A percentile compares a stretch with the other conserved stretches of the same genome.
These are phyloP conservation scores for Cephus rjabovi DNA, from an alignment of 2,888 invertebrate species.

Conservation along the genomic window DNA sequence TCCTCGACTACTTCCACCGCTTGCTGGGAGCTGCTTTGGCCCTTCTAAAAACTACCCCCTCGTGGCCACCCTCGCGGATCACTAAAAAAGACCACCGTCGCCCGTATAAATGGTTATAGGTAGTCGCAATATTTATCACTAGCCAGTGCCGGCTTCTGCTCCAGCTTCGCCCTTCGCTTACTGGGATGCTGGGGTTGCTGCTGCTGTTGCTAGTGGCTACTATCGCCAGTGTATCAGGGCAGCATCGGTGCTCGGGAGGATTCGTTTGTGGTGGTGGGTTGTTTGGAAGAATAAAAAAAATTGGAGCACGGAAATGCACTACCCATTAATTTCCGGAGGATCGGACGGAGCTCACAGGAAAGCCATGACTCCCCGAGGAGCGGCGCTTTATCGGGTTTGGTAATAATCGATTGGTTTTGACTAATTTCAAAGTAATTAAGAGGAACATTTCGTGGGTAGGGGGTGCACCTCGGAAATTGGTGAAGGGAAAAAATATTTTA, in stretches of 20 bases:
- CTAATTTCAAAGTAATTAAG: too few relatives aligned
- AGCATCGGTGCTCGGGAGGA: too few relatives aligned
- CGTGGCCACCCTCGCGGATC: neutral
- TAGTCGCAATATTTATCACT: slow-evolving; percentile 8
- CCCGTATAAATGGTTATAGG: slow-evolving; percentile 11
- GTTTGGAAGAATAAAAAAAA: neutral
- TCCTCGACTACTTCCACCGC: neutral
- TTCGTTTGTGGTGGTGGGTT: neutral
- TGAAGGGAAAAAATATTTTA: too few relatives aligned
- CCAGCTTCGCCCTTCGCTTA: too few relatives aligned
- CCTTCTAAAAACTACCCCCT: slow-evolving; percentile 8
- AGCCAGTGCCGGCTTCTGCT: neutral
- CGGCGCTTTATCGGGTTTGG: too few relatives aligned
- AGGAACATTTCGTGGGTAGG: too few relatives aligned
- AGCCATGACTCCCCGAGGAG: too few relatives aligned
- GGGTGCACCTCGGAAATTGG: too few relatives aligned
- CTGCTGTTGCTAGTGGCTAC: too few relatives aligned
- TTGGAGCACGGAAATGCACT: slow-evolving; percentile 10
- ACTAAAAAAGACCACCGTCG: neutral
- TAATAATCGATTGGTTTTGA: too few relatives aligned
- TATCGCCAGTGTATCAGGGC: too few relatives aligned
- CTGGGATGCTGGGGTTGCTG: too few relatives aligned
- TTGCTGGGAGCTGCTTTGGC: slow-evolving; percentile 23
- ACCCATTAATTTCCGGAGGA: slow-evolving; percentile 6
- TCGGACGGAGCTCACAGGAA: neutral